Evolutionary conservation across 2,797 vertebrate genomes (phyloP), one percentile per base, ranked within the genome.

Genomic region (Cryptoprocta ferox): DNA sequence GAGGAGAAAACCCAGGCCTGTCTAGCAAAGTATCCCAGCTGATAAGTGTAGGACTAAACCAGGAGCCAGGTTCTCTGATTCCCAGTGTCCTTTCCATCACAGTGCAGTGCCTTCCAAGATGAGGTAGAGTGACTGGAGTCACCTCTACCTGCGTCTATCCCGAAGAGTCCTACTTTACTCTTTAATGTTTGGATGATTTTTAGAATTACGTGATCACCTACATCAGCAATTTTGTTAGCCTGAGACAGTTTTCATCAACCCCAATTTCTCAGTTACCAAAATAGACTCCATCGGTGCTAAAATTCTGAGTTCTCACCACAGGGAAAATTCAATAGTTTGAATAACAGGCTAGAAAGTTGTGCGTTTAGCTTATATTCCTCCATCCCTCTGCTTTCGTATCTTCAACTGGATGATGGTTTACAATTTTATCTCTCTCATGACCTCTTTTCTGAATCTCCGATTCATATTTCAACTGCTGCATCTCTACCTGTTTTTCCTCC

Each of bases 401-500:
- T 76, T 66, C 71, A 83, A 80, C 32, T 50, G 32, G 15, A 48
- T 26, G 63, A 71, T 16, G 26, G 65, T n/a, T 71, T 78, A 24
- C 82, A 73, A 18, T 48, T 83, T 6, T 79, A 53, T 76, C 89
- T 95, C 70, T 76, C 48, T 76, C 61, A 32, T 15, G 93, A 89
- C 53, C 32, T 85, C 56, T 81, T 89, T 87, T 84, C 87, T 83
- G 82, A 90, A 86, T 65, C 79, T 88, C 30, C 1, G 42, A 70
- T 85, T 96, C 85, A 4, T 18, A 14, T 50, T 93, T 95, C 92
- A 95, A 9, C 70, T 16, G 89, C 26, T 81, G 48, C 86, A 86
- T 45, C 80, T 85, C 92, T 89, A 91, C 89, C 79, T 84, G 87
- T 53, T 94, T 96, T 89, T 63, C 76, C 39, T 90, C 32, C 75